A percentile compares a stretch with the other conserved stretches of the same genome.
phyloP scores from a whole-genome alignment of 1,140 invertebrate genomes.

The Grapholita molesta region DNA sequence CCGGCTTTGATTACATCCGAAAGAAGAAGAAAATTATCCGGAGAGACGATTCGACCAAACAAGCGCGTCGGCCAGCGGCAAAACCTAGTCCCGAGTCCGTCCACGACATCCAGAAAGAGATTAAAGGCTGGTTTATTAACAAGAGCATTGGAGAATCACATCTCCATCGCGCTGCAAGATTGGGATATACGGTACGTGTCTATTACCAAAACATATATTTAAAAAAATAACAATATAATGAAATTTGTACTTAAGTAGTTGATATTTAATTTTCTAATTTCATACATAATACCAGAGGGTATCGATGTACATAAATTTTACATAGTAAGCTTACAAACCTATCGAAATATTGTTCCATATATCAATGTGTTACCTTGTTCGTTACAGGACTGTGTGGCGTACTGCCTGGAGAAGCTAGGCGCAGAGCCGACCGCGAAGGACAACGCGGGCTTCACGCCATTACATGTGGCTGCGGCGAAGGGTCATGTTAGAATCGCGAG shows the following conservation, averaged over 20 bases:
- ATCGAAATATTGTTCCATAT: not conserved
- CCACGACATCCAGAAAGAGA: constrained; percentile 89
- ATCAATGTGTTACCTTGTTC: constrained; percentile 21
- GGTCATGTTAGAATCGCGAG: constrained; percentile 92
- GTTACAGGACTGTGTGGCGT: constrained; percentile 90
- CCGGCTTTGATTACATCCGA: constrained; percentile 91
- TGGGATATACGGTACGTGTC: constrained; percentile 89
- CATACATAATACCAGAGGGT: too few species aligned
- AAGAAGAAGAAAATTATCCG: constrained; percentile 87
- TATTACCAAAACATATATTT: not conserved
- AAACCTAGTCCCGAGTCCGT: constrained; percentile 83
- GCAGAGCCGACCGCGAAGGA: constrained; percentile 91
- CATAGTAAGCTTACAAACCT: not conserved
- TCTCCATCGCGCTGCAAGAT: constrained; percentile 91
- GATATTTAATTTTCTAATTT: too few species aligned
- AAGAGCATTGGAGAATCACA: constrained; percentile 96
- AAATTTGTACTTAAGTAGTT: too few species aligned
- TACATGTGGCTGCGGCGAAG: constrained; percentile 93
- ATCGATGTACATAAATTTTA: too few species aligned
- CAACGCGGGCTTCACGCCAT: constrained; percentile 95
- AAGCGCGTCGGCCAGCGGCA: constrained; percentile 62
- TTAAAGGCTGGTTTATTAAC: constrained; percentile 94
- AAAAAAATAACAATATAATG: too few species aligned
- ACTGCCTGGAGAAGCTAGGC: constrained; percentile 91
- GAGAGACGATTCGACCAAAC: constrained; percentile 50